These are phyloP conservation scores for Mionectes olivaceus DNA, from an alignment of 2,797 vertebrate genomes.

Conservation along the genomic window DNA sequence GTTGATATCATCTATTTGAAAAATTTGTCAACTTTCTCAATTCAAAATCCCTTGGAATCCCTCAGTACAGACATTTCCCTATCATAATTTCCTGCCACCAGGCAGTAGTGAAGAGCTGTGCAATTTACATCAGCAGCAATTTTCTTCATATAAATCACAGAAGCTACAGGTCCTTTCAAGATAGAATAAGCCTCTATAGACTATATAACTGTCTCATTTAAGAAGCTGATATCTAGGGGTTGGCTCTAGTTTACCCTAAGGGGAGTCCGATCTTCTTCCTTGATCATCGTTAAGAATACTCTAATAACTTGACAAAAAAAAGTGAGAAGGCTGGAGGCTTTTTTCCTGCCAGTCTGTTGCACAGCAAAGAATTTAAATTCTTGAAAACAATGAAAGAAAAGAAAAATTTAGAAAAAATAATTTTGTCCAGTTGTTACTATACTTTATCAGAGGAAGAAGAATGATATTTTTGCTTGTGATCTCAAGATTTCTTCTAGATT, in stretches of 20 bases:
- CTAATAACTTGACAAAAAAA: background rate
- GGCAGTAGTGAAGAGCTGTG: background rate
- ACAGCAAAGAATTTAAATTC: background rate
- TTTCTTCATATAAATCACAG: background rate
- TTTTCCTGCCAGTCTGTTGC: background rate
- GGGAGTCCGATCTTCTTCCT: background rate
- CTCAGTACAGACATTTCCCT: background rate
- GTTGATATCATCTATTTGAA: background rate
- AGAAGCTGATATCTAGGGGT: background rate
- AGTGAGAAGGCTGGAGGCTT: background rate
- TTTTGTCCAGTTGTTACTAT: background rate
- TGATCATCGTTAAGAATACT: background rate
- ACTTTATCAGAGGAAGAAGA: background rate
- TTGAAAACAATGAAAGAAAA: background rate
- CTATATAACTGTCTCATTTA: background rate
- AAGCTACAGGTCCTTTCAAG: background rate
- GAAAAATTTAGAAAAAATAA: background rate
- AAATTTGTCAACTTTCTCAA: background rate
- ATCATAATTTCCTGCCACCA: background rate
- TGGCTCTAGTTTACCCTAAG: background rate
- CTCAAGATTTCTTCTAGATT: background rate
- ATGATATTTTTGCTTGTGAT: background rate
- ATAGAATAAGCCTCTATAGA: background rate
- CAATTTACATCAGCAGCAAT: background rate
- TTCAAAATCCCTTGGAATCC: background rate